These are phyloP conservation scores for Xiphophorus hellerii DNA, from an alignment of 2,113 vertebrate species.

Conservation along the genomic window DNA sequence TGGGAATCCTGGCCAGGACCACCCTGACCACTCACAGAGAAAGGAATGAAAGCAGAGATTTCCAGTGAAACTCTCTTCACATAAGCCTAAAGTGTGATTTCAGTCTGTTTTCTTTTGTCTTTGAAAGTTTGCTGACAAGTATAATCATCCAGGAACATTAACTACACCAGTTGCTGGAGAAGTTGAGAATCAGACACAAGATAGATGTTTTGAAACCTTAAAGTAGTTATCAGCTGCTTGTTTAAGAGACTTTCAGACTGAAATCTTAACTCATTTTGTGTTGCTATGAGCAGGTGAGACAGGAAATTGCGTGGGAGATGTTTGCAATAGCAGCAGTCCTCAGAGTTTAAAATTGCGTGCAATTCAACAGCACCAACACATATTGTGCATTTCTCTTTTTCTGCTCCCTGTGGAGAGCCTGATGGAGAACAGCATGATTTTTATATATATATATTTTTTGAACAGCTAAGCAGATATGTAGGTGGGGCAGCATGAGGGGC, in stretches of 20 bases:
- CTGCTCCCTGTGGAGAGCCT: too few relatives aligned
- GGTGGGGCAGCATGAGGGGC: neutral
- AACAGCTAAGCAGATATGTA: neutral
- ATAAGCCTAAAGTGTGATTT: neutral
- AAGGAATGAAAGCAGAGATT: neutral
- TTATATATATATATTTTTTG: too few relatives aligned
- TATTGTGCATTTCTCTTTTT: too few relatives aligned
- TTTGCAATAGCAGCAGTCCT: constrained; percentile 6
- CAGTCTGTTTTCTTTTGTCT: neutral
- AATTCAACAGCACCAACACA: neutral
- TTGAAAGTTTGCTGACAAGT: neutral
- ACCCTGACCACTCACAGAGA: neutral
- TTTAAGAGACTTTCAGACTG: neutral
- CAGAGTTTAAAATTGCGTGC: neutral
- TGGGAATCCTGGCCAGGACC: neutral
- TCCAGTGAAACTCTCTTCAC: neutral
- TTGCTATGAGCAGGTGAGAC: neutral
- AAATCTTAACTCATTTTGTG: neutral
- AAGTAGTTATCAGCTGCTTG: neutral
- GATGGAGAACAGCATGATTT: neutral
- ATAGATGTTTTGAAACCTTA: neutral
- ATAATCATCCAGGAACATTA: neutral
- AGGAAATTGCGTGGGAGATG: constrained; percentile 13
- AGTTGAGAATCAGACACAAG: neutral
- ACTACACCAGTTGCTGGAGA: neutral